phyloP scores from a whole-genome alignment of 30 jellyfish, hydroid and myxozoan genomes.

The Nemopilema nomurai region DNA sequence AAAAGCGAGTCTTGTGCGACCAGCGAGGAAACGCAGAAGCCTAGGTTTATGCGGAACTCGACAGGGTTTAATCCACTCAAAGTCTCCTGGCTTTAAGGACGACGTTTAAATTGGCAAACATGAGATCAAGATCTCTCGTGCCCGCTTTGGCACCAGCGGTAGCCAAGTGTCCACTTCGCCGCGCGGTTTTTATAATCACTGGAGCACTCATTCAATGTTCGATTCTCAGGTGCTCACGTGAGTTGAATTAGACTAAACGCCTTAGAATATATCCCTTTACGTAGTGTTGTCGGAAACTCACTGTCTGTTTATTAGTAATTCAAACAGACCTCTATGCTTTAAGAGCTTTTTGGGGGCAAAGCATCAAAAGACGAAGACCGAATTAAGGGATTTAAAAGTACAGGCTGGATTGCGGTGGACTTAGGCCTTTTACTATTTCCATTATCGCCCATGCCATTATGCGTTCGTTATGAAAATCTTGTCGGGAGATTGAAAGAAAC shows the following conservation, averaged over 20 bases:
- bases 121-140: background rate
- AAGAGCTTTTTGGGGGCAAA: background rate
- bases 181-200: background rate
- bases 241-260: conserved; percentile 19
- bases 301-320: conserved; percentile 26
- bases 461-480: background rate
- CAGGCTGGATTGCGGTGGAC: background rate
- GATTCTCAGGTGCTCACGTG: background rate
- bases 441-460: background rate
- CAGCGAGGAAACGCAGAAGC: background rate
- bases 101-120: background rate
- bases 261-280: conserved; percentile 36
- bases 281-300: conserved; percentile 18
- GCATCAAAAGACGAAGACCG: background rate
- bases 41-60: background rate
- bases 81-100: background rate
- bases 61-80: background rate
- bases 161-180: background rate
- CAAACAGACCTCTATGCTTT: conserved; percentile 1
- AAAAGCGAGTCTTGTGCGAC: background rate
- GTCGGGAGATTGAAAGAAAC: background rate
- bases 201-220: background rate
- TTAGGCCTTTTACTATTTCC: background rate
- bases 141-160: background rate
- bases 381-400: background rate